Evolutionary conservation across 1,140 invertebrate genomes (phyloP), one percentile per base, ranked within the genome.

Genomic region (Zaprionus capensis): DNA sequence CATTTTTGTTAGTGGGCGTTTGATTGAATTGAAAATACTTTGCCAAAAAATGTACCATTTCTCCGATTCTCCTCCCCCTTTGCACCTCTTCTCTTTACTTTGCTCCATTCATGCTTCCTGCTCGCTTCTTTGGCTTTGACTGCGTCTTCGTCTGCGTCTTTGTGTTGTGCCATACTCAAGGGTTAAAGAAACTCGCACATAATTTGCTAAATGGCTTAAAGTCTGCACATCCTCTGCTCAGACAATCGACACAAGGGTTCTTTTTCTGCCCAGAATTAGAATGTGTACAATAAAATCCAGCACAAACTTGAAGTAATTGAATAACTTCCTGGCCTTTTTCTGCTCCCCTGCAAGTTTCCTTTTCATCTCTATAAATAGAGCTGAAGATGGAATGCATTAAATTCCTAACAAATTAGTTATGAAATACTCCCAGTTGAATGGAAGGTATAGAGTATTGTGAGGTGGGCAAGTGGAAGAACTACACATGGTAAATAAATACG

Each of bases 11-110:
- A 71, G 78, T 70, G 75, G 83, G 83, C 78, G 84, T 87, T 87
- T 87, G 83, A 87, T 87, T 88, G 84, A 88, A 87, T 88, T 87
- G 83, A 72, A 87, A 88, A 87, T 87, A 78, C 74, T 88, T 80
- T 88, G 81, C 84, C 80, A 75, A 88, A 88, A 85, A 87, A 87
- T 72, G 53, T 80, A 24, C 22, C 24, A 56, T 71, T 62, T 59
- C 59, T 44, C 6, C 12, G 4, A 38, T 15, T 11, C 41, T 46
- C n/a, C 36, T 15, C 64, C 57, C 68, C 34, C n/a, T 20, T 20
- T 22, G 6, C 12, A 24, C 26, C 34, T 66, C 5, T 38, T 38
- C 51, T 6, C n/a, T 44, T 66, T 36, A 41, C n/a, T 11, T 17
- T 9, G n/a, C 20, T 44, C n/a, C 36, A 26, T 53, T 58, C 66